Evolutionary conservation across 2,888 invertebrate genomes (phyloP), one percentile per base, ranked within the genome.

Genomic region (Nowickia ferox): DNA sequence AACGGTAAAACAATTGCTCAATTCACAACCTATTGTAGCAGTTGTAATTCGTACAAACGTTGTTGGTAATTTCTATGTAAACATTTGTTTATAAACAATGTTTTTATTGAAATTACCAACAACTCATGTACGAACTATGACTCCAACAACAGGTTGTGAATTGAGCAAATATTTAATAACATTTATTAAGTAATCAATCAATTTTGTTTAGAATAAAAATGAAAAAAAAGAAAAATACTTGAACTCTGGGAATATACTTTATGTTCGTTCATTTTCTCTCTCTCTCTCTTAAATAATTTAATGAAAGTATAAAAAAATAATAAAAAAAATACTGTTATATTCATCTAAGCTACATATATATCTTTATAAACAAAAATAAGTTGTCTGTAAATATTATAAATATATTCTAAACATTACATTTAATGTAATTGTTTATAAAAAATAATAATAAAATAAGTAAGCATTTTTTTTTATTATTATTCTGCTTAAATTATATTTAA

Each of bases 231-330:
- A 68, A 42, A 38, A 72, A 78, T 59, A 83, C 66, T 78, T 83
- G 72, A 84, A 84, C 83, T 84, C 83, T 84, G 83, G 83, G 83
- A 84, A 72, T 78, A 78, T 84, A 66, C 66, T 72, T 74, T 83
- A 66, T 77, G 38, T 72, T 77, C 71, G 38, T 72, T 77, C 71
- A 77, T 72, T 57, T 48, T 79, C 42, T 40, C 17, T 9, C 11
- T 40, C 51, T 46, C 44, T 46, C 8, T 48, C 5, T 30, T 1
- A 6, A 30, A 30, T 65, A 17, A 44, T 30, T 69, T 61, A 59
- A 42, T 46, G 6, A 19, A 53, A 78, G 44, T n/a, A 40, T 9
- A 53, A 69, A 69, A 42, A 30, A n/a, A 57, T n/a, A 42, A 55
- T 17, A 46, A 48, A 61, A 57, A 65, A 17, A 15, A 66, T 51